Conservation (phyloP, 2,113 vertebrate genomes). For the Irena cyanogastra region DNA sequence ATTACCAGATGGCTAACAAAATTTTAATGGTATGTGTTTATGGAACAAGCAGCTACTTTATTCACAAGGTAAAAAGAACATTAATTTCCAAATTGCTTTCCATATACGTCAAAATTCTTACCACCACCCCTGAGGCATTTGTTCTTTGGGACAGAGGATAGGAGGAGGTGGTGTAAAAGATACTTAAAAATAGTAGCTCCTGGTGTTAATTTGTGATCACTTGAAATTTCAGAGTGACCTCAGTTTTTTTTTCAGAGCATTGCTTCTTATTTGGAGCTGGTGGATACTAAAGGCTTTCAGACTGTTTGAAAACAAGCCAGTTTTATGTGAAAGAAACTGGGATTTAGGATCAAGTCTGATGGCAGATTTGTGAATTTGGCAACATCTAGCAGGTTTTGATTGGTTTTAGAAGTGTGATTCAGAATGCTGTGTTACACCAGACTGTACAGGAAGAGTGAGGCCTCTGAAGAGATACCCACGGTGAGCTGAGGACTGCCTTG, state of each 20-base stretch:
- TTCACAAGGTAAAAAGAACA: neutral
- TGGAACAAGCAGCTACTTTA: neutral
- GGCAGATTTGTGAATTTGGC: neutral
- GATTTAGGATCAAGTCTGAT: neutral
- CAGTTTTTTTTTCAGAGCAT: neutral
- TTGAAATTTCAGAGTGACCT: neutral
- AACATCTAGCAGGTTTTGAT: neutral
- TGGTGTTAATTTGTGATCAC: neutral
- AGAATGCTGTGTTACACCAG: neutral
- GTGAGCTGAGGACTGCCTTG: neutral
- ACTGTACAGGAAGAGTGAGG: neutral
- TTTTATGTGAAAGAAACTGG: neutral
- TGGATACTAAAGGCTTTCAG: neutral
- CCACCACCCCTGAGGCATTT: neutral
- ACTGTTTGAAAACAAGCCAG: neutral
- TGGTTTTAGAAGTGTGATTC: neutral
- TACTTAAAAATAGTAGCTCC: neutral
- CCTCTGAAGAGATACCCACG: neutral
- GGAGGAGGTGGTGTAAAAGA: neutral
- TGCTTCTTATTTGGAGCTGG: neutral
- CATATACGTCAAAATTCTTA: neutral
- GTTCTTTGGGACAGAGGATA: neutral
- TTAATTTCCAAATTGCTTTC: neutral
- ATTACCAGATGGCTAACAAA: neutral
- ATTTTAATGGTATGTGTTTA: neutral